phyloP scores from a whole-genome alignment of 2,113 vertebrate species.

The Rostratula benghalensis region DNA sequence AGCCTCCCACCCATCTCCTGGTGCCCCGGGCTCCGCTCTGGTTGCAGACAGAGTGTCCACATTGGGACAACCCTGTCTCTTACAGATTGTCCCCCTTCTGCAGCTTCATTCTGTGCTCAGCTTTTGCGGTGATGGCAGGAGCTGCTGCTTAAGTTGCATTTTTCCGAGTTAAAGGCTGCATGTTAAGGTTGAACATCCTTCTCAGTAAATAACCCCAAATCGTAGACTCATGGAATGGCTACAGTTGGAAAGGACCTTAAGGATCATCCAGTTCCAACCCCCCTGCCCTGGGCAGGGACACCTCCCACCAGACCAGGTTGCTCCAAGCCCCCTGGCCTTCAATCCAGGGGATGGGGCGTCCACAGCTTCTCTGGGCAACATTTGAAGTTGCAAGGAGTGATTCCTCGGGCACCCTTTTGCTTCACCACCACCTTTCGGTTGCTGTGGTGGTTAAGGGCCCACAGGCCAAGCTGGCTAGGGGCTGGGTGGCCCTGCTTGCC shows the following conservation, averaged over 20 bases:
- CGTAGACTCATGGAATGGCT: too few relatives aligned
- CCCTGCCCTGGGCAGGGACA: too few relatives aligned
- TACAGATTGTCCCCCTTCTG: background rate
- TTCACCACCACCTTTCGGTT: background rate
- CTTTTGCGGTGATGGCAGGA: background rate
- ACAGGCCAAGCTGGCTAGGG: background rate
- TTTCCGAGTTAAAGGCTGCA: background rate
- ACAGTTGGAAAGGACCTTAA: too few relatives aligned
- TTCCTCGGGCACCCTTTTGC: fast-evolving
- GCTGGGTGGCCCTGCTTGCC: background rate
- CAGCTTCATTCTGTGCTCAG: background rate
- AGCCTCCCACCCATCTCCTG: background rate
- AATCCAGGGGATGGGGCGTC: too few relatives aligned
- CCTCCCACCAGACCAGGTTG: too few relatives aligned
- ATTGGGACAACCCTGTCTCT: fast-evolving
- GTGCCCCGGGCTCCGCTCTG: background rate
- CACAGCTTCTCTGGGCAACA: too few relatives aligned
- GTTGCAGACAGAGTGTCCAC: background rate
- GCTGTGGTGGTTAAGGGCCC: background rate
- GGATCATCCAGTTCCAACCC: too few relatives aligned
- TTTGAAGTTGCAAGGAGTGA: background rate
- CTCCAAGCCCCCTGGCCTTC: too few relatives aligned
- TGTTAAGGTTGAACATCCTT: background rate
- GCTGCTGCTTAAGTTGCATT: background rate
- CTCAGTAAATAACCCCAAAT: background rate